A percentile compares a stretch with the other conserved stretches of the same genome.
These are phyloP conservation scores for Cacoxenus indagator DNA, from an alignment of 2,888 invertebrate genomes.

Conservation along the genomic window DNA sequence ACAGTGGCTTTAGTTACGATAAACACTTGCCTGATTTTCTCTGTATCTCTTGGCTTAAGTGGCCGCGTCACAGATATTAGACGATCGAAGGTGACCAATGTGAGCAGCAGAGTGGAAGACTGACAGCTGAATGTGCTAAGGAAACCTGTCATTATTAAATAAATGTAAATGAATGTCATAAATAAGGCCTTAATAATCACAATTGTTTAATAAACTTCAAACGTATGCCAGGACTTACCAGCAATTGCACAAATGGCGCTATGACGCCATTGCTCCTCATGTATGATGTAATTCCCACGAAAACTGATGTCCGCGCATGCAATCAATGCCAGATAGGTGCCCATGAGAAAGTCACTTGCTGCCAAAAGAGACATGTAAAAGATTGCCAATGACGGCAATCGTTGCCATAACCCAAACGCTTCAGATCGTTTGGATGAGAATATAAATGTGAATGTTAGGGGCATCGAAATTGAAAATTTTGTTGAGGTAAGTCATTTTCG, in stretches of 20 bases:
- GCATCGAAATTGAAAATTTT: no score
- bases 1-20: not conserved
- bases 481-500: no score
- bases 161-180: slow-evolving; percentile 18
- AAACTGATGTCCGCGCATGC: slow-evolving; percentile 73
- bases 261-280: slow-evolving; percentile 75
- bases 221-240: slow-evolving; percentile 65
- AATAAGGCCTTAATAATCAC: slow-evolving; percentile 3
- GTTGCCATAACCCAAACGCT: slow-evolving; percentile 77
- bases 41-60: slow-evolving; percentile 67
- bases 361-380: slow-evolving; percentile 77
- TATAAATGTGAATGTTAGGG: no score
- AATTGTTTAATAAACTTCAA: not conserved
- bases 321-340: slow-evolving; percentile 75
- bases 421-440: no score
- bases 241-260: slow-evolving; percentile 74
- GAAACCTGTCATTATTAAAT: slow-evolving; percentile 73
- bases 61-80: slow-evolving; percentile 76
- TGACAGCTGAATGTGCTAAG: slow-evolving; percentile 76
- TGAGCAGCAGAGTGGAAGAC: slow-evolving; percentile 75
- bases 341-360: slow-evolving; percentile 77
- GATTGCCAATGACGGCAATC: slow-evolving; percentile 74
- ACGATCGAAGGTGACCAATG: slow-evolving; percentile 76
- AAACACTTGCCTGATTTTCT: slow-evolving; percentile 54
- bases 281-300: slow-evolving; percentile 74